These are phyloP conservation scores for Oryzias sinensis DNA, from an alignment of 2,797 vertebrate genomes.

Conservation along the genomic window DNA sequence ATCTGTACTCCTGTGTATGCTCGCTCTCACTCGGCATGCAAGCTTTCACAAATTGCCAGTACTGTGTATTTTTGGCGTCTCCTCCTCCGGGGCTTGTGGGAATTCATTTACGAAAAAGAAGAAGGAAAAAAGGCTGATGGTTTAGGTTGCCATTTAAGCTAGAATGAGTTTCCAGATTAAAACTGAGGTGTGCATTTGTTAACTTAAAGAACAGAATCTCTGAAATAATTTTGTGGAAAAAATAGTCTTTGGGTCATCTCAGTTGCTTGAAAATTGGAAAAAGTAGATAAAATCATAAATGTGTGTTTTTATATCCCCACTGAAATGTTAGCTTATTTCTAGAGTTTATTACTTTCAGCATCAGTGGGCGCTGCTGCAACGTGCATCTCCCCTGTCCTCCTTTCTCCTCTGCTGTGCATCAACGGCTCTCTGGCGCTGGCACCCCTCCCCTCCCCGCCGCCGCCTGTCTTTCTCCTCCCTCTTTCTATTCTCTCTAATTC, in stretches of 20 bases:
- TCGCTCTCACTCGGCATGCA: conserved; percentile 35
- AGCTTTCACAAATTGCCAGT: conserved; percentile 62
- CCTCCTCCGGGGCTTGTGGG: conserved; percentile 58
- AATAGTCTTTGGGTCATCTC: conserved; percentile 4
- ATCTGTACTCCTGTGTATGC: conserved; percentile 22
- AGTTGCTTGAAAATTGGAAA: no score
- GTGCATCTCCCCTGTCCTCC: conserved; percentile 57
- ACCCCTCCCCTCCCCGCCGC: conserved; percentile 3
- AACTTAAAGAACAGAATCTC: conserved; percentile 3
- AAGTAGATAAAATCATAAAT: conserved; percentile 15
- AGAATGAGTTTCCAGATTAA: conserved; percentile 49
- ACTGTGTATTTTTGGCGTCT: conserved; percentile 58
- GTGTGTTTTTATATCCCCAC: conserved; percentile 44
- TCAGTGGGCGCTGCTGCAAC: conserved; percentile 71
- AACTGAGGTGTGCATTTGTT: conserved; percentile 5
- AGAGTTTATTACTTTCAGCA: conserved; percentile 72
- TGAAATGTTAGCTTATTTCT: conserved; percentile 61
- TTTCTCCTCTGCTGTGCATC: conserved; percentile 45
- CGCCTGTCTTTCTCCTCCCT: conserved; percentile 44
- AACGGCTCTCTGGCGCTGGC: conserved; percentile 17
- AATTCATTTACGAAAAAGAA: conserved; percentile 59
- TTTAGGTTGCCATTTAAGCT: conserved; percentile 66
- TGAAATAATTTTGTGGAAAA: conserved; percentile 11
- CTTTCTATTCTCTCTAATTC: conserved; percentile 69
- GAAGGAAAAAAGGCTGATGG: conserved; percentile 37